Evolutionary conservation across 2,888 invertebrate species (phyloP).

Genomic region (Disparrhopalites patrizii): DNA sequence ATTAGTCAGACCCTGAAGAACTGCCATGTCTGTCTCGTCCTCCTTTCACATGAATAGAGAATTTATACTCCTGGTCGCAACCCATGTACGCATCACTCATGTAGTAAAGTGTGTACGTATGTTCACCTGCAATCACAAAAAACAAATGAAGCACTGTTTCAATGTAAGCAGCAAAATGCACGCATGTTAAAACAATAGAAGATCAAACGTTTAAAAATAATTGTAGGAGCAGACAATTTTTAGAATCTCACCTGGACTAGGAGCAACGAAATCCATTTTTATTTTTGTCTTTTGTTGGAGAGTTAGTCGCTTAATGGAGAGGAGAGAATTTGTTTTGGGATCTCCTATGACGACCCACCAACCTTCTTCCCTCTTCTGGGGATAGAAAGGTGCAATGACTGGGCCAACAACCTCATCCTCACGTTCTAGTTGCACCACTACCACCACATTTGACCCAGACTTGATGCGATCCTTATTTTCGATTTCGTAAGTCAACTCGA

Average conservation of each 20-base stretch:
- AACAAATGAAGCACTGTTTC: background rate
- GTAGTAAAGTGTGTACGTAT: constrained; percentile 91
- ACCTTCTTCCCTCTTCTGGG: constrained; percentile 59
- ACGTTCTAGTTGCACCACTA: constrained; percentile 85
- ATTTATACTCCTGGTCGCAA: constrained; percentile 98
- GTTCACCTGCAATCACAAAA: constrained; percentile 60
- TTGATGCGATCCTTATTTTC: constrained; percentile 70
- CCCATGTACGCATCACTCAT: constrained; percentile 99
- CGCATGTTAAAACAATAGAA: background rate
- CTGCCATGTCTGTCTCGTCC: constrained; percentile 31
- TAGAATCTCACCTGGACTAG: constrained; percentile 63
- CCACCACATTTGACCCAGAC: constrained; percentile 81
- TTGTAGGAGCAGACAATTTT: background rate
- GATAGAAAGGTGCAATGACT: constrained; percentile 97
- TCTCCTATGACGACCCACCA: constrained; percentile 99
- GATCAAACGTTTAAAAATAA: background rate
- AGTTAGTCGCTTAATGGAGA: constrained; percentile 94
- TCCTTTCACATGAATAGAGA: constrained; percentile 73
- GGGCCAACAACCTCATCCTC: constrained; percentile 97
- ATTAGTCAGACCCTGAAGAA: constrained; percentile 25
- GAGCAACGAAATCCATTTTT: constrained; percentile 88
- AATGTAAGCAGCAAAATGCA: background rate
- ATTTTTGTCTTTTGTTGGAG: constrained; percentile 88
- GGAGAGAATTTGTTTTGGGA: constrained; percentile 84
- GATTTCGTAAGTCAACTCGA: constrained; percentile 90